Conservation (phyloP, 2,888 invertebrate species). For the Lymantria monacha region DNA sequence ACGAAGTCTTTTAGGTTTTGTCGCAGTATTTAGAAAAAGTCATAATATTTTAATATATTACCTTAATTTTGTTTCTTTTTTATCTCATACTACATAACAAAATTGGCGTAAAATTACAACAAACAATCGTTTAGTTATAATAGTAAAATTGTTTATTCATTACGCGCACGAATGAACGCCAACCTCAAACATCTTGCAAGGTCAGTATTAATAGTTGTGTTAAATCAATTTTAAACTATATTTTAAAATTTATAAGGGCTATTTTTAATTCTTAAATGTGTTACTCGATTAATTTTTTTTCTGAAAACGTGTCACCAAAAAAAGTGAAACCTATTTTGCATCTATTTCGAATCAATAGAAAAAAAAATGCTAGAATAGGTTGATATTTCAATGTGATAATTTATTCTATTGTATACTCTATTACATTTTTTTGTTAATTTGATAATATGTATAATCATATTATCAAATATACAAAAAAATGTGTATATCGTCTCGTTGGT, state of each 20-base stretch:
- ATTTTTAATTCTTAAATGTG: neutral
- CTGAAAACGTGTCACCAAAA: neutral
- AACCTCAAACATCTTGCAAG: slow-evolving; percentile 36
- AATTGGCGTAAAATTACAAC: slow-evolving; percentile 44
- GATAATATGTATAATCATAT: no score
- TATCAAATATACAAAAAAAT: no score
- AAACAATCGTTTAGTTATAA: slow-evolving; percentile 36
- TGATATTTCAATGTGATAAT: no score
- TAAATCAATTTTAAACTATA: neutral
- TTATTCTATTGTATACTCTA: no score
- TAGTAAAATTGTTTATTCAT: slow-evolving; percentile 49
- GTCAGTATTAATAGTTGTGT: slow-evolving; percentile 16
- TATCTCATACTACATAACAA: slow-evolving; percentile 7
- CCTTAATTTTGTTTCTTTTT: no score
- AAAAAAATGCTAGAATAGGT: no score
- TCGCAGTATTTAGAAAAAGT: no score
- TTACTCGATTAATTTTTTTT: slow-evolving; percentile 1
- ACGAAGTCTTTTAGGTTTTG: no score
- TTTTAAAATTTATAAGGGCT: neutral
- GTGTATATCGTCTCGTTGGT: no score
- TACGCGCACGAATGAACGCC: slow-evolving; percentile 51
- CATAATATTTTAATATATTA: no score
- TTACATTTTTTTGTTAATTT: no score
- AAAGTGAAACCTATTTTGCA: slow-evolving; percentile 6
- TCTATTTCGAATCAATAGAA: slow-evolving; percentile 9